Base-by-base conservation (phyloP, 2,888 invertebrate genomes). In the Euzetes globulus region DNA sequence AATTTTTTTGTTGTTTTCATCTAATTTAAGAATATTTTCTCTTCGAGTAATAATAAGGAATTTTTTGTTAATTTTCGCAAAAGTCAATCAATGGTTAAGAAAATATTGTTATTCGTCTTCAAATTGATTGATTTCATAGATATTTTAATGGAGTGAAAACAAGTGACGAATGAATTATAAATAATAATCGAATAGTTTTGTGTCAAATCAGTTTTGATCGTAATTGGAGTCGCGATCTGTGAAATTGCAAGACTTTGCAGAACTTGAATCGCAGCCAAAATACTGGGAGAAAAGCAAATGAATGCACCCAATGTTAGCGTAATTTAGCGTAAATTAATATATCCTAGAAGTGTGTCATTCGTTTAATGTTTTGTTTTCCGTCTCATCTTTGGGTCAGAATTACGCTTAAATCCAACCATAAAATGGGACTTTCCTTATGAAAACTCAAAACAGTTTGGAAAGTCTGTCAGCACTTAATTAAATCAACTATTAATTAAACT, bases 121-220 rank as follows among this genome's bases (percentile, higher is more conserved):
- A 22, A 27, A 27, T 58, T 58, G 58, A 58, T 58, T 27, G 58
- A 58, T 58, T 58, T 58, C 58, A 15, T 3, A 13, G 27, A 58
- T 58, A 58, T 58, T 58, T 27, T 15, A 58, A 29, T 58, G 17
- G 29, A 58, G 7, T 27, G 27, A 58, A 58, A 58, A 58, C 58
- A 58, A 58, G 58, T 58, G 58, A 58, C 27, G 58, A 58, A 58
- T 58, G 50, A 50, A 50, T 41, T 41, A 41, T 55, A 55, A 55
- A 27, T 11, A 50, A 58, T 58, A 29, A 58, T 27, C 27, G 15
- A 27, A 27, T 27, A 17, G 27, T 29, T 58, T 58, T 58, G 58
- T 58, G 58, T 58, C 58, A 58, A 58, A 58, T 58, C 58, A 29
- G 29, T 58, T 58, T 58, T 29, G 29, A 58, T 58, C 27, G 58